These are phyloP conservation scores for Gambusia affinis DNA, from an alignment of 2,113 vertebrate genomes.

Conservation along the genomic window DNA sequence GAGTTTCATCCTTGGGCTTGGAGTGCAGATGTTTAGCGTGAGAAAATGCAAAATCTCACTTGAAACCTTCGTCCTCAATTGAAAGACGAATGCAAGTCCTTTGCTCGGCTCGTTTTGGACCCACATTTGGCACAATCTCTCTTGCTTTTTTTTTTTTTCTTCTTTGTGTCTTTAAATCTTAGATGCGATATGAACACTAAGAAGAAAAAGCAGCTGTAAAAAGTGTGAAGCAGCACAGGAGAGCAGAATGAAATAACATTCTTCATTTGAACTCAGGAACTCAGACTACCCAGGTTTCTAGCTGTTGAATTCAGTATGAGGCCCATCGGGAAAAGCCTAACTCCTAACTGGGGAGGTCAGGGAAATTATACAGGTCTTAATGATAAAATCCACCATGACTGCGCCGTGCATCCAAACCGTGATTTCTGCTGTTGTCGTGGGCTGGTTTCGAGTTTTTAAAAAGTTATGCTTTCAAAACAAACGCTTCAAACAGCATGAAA, in stretches of 20 bases:
- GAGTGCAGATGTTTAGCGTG: conserved; percentile 7
- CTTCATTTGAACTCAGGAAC: background rate
- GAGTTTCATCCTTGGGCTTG: conserved; percentile 22
- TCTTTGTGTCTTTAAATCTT: background rate
- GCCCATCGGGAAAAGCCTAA: background rate
- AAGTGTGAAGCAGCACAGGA: too few species aligned
- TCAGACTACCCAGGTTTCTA: background rate
- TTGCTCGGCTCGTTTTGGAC: background rate
- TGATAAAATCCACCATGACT: background rate
- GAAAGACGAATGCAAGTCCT: background rate
- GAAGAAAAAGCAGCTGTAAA: background rate
- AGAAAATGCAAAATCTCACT: conserved; percentile 23
- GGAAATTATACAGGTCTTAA: background rate
- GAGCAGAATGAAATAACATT: too few species aligned
- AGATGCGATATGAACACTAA: background rate
- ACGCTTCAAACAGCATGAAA: background rate
- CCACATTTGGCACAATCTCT: background rate
- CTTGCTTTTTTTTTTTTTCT: background rate
- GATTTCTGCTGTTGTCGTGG: background rate
- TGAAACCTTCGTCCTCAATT: background rate
- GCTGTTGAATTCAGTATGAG: too few species aligned
- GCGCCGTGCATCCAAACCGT: background rate
- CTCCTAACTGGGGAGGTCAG: background rate
- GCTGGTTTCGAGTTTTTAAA: background rate
- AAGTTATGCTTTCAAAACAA: background rate